Evolutionary conservation across 2,797 vertebrate species (phyloP).

Genomic region (Lindbergichthys nudifrons): DNA sequence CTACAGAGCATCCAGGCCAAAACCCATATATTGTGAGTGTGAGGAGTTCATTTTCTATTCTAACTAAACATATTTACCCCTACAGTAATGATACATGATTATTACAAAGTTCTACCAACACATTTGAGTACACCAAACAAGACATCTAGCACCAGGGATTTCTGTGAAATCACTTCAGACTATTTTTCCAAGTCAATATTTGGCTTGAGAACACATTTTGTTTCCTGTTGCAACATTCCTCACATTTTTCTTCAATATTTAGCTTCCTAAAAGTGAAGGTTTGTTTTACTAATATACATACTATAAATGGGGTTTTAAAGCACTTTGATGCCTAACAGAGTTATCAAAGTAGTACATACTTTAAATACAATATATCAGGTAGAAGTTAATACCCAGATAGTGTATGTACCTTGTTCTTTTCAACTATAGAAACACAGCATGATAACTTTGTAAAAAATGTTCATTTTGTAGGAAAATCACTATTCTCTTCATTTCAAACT

Average conservation of each 20-base stretch:
- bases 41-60: not conserved
- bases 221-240: slow-evolving; percentile 52
- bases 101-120: not conserved
- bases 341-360: not conserved
- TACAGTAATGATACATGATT: not conserved
- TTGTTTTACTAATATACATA: not conserved
- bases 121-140: not conserved
- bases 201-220: slow-evolving; percentile 15
- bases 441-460: not conserved
- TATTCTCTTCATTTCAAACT: not conserved
- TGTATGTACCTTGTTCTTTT: not conserved
- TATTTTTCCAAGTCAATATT: slow-evolving; percentile 23
- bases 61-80: not conserved
- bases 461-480: not conserved
- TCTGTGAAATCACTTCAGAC: slow-evolving; percentile 5
- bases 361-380: not conserved
- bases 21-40: not conserved
- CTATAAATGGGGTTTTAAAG: not conserved
- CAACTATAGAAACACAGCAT: not conserved
- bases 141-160: slow-evolving; percentile 11
- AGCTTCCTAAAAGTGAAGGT: slow-evolving; percentile 17
- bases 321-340: not conserved
- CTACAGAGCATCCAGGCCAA: slow-evolving; percentile 13
- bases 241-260: slow-evolving; percentile 21
- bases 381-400: not conserved